Base-by-base conservation (phyloP, 2,113 vertebrate species). In the Coregonus clupeaformis region DNA sequence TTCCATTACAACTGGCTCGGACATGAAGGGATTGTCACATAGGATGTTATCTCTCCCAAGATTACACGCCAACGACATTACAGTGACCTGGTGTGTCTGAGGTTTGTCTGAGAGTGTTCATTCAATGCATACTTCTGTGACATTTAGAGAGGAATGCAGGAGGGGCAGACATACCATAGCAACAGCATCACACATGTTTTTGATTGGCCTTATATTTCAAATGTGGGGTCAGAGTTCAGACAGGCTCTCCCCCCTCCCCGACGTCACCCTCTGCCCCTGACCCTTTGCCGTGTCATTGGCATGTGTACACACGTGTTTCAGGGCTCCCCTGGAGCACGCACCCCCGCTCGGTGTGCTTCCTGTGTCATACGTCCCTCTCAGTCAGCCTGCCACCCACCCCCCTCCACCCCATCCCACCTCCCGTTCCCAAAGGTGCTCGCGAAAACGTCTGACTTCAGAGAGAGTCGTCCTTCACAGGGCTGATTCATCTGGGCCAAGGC, bases 201-300 rank as follows among this genome's bases (percentile, higher is more conserved):
- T 73, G 72, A 88, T 89, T 77, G 76, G 69, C 45, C 75, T 82
- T 84, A 6, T 27, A 68, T 87, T 86, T 87, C 75, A 86, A 73
- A 74, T 66, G 57, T 30, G 1, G 52, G 85, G 84, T 87, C 79
- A 83, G 65, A 68, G 85, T 81, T 87, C 71, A 75, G 57, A 72
- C 49, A 13, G 74, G 57, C 55, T 30, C 4, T 13, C 18, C 18
- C 5, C 29, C 66, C 72, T 68, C 72, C 60, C 75, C 74, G 13
- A 68, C 6, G 20, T 73, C 79, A 78, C 77, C 20, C 25, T 27
- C 57, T 1, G 25, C 3, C 49, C 22, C 80, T 69, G 72, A 85
- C 82, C 81, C 72, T 72, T 76, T 63, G 65, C 32, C 67, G 74
- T 25, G 63, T 24, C 69, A n/a, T 72, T 71, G 79, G 74, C 82